Conservation (phyloP, 2,113 vertebrate genomes). For the Thomomys bottae region DNA sequence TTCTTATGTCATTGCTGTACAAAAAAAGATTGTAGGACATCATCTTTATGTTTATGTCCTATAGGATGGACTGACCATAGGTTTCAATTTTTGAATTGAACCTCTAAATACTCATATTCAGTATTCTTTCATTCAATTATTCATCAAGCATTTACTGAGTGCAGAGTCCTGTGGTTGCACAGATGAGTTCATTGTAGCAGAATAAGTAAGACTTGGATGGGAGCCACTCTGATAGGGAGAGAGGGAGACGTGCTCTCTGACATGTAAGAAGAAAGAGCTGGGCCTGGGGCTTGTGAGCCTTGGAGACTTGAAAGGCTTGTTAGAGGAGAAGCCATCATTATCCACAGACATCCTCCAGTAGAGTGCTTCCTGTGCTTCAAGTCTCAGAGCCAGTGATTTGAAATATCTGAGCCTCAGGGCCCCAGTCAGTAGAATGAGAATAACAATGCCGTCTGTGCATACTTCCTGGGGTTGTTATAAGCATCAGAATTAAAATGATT, state of each 20-base stretch:
- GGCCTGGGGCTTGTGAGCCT: background rate
- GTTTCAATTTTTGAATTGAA: background rate
- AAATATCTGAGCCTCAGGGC: background rate
- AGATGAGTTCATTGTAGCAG: background rate
- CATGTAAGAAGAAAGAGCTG: background rate
- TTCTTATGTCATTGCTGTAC: background rate
- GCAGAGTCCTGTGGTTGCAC: background rate
- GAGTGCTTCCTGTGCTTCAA: rapidly evolving
- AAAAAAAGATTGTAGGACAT: background rate
- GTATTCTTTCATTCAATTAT: background rate
- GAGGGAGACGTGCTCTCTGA: background rate
- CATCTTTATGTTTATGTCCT: background rate
- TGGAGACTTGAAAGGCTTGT: background rate
- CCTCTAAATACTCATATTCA: background rate
- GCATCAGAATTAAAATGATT: background rate
- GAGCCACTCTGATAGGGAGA: background rate
- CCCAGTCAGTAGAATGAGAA: background rate
- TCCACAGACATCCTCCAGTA: background rate
- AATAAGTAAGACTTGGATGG: background rate
- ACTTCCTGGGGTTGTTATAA: background rate
- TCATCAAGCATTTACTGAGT: background rate
- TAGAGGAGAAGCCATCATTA: background rate
- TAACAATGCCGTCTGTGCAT: background rate
- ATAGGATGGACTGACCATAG: background rate
- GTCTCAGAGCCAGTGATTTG: background rate